A percentile compares a stretch with the other conserved stretches of the same genome.
phyloP scores from a whole-genome alignment of 2,888 invertebrate species.

The Sussaba pulchella region DNA sequence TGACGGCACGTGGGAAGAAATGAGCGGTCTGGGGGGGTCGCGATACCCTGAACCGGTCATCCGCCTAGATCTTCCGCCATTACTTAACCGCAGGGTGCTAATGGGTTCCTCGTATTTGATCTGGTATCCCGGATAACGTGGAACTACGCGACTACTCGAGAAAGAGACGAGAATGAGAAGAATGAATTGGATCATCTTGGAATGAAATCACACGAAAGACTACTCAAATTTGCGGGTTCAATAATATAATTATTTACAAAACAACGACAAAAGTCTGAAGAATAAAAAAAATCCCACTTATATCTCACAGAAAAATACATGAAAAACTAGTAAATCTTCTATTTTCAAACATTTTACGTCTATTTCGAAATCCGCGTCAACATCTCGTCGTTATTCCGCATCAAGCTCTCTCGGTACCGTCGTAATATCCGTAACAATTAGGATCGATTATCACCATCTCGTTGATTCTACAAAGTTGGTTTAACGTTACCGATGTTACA shows the following conservation, averaged over 20 bases:
- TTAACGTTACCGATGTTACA: conserved; percentile 83
- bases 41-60: conserved; percentile 1
- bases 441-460: conserved; percentile 75
- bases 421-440: conserved; percentile 81
- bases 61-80: not conserved
- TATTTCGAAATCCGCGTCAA: no score
- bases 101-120: conserved; percentile 40
- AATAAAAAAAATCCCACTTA: no score
- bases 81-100: conserved; percentile 19
- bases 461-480: conserved; percentile 71
- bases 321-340: no score
- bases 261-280: no score
- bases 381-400: not conserved
- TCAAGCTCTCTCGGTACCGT: conserved; percentile 29
- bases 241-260: no score
- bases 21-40: not conserved
- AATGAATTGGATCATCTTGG: no score
- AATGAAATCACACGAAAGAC: no score
- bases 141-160: not conserved
- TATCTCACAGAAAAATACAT: no score
- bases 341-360: no score
- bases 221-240: no score
- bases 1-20: not conserved
- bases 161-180: conserved; percentile 2
- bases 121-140: not conserved